Percentiles rank a stretch among this genome's conserved stretches.
Conservation (phyloP, 2,888 invertebrate species). For the Prionchulus punctatus region DNA sequence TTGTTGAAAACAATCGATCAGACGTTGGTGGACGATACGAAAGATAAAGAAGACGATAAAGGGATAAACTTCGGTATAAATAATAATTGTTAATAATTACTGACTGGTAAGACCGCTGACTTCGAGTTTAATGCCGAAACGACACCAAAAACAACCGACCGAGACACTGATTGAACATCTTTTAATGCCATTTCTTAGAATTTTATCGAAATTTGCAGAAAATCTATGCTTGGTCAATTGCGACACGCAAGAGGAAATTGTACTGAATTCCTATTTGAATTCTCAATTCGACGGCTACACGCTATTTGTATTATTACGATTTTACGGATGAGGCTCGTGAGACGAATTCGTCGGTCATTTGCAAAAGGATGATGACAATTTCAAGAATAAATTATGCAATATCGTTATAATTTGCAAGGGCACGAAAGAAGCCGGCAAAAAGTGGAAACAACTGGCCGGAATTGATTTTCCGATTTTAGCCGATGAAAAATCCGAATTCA, state of each 20-base stretch:
- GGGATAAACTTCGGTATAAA: too few species aligned
- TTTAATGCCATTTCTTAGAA: not conserved
- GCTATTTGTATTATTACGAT: not conserved
- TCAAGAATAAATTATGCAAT: not conserved
- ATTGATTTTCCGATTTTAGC: not conserved
- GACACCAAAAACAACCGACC: too few species aligned
- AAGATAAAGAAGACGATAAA: too few species aligned
- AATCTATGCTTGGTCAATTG: constrained; percentile 1
- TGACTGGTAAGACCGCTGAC: too few species aligned
- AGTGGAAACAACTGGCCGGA: constrained; percentile 7
- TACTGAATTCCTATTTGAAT: not conserved
- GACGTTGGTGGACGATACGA: too few species aligned
- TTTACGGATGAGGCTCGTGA: not conserved
- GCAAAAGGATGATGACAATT: not conserved
- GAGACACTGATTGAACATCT: too few species aligned
- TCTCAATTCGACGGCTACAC: not conserved
- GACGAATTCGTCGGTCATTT: not conserved
- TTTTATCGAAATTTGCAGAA: not conserved
- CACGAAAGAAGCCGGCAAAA: not conserved
- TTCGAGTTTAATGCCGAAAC: too few species aligned
- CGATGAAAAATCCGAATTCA: not conserved
- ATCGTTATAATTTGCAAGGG: constrained; percentile 4
- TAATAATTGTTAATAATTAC: too few species aligned
- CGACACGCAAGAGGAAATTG: not conserved
- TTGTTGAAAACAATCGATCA: not conserved